Evolutionary conservation across 2,113 vertebrate genomes (phyloP), one percentile per base, ranked within the genome.

Genomic region (Pygoscelis antarcticus): DNA sequence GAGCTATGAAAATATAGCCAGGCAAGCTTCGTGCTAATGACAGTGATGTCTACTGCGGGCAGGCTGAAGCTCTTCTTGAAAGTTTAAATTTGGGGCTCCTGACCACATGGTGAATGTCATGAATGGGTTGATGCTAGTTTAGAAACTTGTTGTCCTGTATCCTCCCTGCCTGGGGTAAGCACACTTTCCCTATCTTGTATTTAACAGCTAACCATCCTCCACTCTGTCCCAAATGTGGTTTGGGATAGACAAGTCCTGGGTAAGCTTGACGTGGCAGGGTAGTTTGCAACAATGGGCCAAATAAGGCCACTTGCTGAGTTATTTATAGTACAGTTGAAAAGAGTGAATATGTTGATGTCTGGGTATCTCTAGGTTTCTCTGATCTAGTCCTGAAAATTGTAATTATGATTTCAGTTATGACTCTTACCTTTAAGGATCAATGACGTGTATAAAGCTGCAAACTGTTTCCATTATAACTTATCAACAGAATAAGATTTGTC

Each of bases 191-290:
- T 30, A 9, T n/a, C 6, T 42, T 60, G 32, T 44, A 12, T 66
- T 55, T 42, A 34, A 38, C 19, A 82, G 16, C 16, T 22, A 8
- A 38, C 5, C 13, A 61, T 15, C 9, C 22, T 79, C 11, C 3
- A 6, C 25, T 40, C 38, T 29, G 52, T 16, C 21, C 47, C 27
- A 36, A 36, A 29, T 3, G 15, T 47, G 36, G 5, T 36, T 75
- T 52, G 36, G 89, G 40, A 27, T 75, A 44, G 55, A 47, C 52
- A 38, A 75, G 26, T 23, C 21, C 80, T 68, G 57, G 60, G 19
- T 26, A 8, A 58, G 26, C 34, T 17, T 72, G 47, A 32, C 0
- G 0, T 47, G 60, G 32, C 0, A 9, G 32, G 16, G 16, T 16
- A 3, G 21, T 62, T 66, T 55, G 65, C 21, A 70, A 42, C 16